Evolutionary conservation across 2,797 vertebrate genomes (phyloP).

Genomic region (Anomalospiza imberbis): DNA sequence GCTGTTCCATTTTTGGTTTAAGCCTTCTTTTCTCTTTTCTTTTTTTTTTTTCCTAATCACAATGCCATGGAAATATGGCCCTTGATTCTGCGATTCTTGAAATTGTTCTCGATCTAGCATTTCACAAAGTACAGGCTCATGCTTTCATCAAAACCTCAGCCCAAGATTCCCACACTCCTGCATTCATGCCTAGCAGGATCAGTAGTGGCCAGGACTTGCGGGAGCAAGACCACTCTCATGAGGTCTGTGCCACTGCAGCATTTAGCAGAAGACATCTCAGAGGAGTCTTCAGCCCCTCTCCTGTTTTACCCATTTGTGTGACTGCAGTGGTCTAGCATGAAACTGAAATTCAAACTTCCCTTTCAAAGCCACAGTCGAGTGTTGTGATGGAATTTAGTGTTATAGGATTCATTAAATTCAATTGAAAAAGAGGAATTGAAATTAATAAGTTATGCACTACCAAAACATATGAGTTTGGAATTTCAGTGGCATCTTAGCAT

Average conservation of each 20-base stretch:
- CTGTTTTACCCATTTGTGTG: not conserved
- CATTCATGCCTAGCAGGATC: not conserved
- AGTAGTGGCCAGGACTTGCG: not conserved
- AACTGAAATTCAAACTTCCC: not conserved
- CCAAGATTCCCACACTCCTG: not conserved
- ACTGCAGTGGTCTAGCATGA: not conserved
- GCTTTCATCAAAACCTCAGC: not conserved
- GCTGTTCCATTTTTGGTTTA: not conserved
- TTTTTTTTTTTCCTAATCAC: rapidly evolving
- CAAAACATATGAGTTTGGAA: not conserved
- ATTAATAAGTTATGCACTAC: not conserved
- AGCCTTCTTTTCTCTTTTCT: not conserved
- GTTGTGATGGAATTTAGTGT: not conserved
- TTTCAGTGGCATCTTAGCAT: not conserved
- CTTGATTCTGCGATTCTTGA: not conserved
- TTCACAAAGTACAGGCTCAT: not conserved
- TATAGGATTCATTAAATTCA: not conserved
- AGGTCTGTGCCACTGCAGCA: not conserved
- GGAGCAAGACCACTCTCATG: rapidly evolving
- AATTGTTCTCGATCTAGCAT: not conserved
- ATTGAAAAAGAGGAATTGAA: not conserved
- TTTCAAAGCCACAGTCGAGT: not conserved
- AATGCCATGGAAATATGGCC: not conserved
- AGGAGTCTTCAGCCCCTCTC: not conserved
- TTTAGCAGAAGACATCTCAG: not conserved